Percentiles rank a stretch among this genome's conserved stretches.
Conservation (phyloP, 2,888 invertebrate genomes). For the Phytoseiulus persimilis region DNA sequence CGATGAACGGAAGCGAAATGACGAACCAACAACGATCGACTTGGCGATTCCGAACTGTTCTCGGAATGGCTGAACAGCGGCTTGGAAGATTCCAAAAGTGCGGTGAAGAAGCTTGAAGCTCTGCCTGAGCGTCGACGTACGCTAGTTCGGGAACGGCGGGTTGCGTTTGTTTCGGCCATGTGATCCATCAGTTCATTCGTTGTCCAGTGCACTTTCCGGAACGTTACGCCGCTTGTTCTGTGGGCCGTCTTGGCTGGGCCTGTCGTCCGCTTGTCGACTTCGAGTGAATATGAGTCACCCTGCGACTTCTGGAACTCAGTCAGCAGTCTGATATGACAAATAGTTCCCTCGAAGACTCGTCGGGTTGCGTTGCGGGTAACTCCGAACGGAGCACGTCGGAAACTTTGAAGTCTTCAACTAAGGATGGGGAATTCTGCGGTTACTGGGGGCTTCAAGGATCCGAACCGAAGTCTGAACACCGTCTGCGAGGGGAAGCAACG, state of each 20-base stretch:
- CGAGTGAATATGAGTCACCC: background rate
- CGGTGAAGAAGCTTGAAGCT: background rate
- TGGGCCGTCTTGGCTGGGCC: background rate
- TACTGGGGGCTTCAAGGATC: too few species aligned
- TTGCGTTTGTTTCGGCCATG: background rate
- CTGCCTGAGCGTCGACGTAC: background rate
- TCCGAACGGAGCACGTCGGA: too few species aligned
- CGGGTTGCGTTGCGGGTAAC: too few species aligned
- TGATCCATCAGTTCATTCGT: background rate
- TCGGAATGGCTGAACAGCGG: background rate
- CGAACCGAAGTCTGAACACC: too few species aligned
- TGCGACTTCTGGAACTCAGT: too few species aligned
- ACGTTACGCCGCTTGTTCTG: background rate
- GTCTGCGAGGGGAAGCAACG: too few species aligned
- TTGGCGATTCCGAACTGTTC: background rate
- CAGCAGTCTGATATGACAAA: too few species aligned
- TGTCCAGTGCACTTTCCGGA: background rate
- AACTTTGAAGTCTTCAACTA: too few species aligned
- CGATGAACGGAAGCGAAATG: background rate
- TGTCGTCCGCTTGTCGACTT: background rate
- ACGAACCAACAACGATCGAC: background rate
- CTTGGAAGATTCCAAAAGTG: background rate
- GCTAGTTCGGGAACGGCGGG: background rate
- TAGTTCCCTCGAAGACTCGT: too few species aligned
- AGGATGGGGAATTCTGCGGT: too few species aligned